Evolutionary conservation across 1,140 invertebrate genomes (phyloP), one percentile per base, ranked within the genome.

Genomic region (Hermetia illucens): DNA sequence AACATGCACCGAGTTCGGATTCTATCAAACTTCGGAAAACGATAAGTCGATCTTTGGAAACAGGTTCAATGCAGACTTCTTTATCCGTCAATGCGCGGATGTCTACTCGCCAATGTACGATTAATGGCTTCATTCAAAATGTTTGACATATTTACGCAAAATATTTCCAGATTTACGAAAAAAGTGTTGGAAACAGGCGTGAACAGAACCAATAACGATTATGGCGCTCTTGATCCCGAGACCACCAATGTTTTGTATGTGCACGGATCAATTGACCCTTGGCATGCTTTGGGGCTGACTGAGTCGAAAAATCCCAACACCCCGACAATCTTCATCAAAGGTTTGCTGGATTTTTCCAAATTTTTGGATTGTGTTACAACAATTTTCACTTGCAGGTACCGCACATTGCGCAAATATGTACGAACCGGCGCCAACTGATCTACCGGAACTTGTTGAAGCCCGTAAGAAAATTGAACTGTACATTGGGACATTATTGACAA

Each of bases 1-100:
- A 61, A 93, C 89, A 0, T 96, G 91, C 56, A 87, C 82, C 13
- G 90, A 96, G 59, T 96, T 94, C 62, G 91, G 89, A 17, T 95
- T 89, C 53, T 95, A 81, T 62, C 89, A 95, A 67, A 87, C 86
- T 0, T 90, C 89, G 0, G 75, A 78, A 10, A 71, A 70, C 3
- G 64, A 69, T 19, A 62, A 72, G 1, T 73, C 79, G 47, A 71
- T 84, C 10, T 94, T 94, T 55, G 81, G 86, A 1, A 63, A 79
- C 49, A 62, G 70, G 10, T 88, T 93, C 43, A 72, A 80, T 1
- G 51, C 85, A 1, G 71, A 82, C 17, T 93, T 86, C 57, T 92
- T 79, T 45, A 66, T 79, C 21, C 63, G 83, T 39, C 82, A 89
- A 53, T 95, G 91, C 53, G 55, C 59, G 22, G 89, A 93, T 64